Conservation (phyloP, 2,888 invertebrate genomes). For the Ochropleura plecta region DNA sequence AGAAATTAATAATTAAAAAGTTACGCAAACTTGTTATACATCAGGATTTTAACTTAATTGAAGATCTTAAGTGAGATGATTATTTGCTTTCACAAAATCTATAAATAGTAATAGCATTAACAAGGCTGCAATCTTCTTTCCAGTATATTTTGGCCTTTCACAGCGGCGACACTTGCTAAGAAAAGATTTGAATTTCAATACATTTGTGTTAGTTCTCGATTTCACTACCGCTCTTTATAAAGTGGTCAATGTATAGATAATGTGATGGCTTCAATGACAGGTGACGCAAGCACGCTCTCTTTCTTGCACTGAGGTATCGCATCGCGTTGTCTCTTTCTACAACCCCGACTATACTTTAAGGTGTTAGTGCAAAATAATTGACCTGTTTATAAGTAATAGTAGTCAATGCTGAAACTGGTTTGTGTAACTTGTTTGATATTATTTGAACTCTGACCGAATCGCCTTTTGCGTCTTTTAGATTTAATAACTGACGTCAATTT, state of each 20-base stretch:
- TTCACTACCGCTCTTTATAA: slow-evolving; percentile 16
- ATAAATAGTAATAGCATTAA: slow-evolving; percentile 37
- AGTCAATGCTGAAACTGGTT: slow-evolving; percentile 45
- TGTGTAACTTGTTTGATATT: slow-evolving; percentile 48
- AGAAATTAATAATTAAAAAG: slow-evolving; percentile 64
- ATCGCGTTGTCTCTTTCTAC: slow-evolving; percentile 7
- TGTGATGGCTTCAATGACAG: slow-evolving; percentile 26
- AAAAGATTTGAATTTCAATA: neutral
- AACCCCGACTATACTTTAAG: neutral
- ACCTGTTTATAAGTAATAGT: slow-evolving; percentile 43
- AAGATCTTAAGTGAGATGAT: slow-evolving; percentile 54
- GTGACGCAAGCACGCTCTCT: slow-evolving; percentile 6
- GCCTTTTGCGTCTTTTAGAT: slow-evolving; percentile 30
- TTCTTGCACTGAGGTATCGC: slow-evolving; percentile 13
- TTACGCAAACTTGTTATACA: slow-evolving; percentile 65
- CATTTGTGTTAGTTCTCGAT: neutral
- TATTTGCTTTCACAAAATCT: slow-evolving; percentile 65
- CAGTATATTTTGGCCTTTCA: slow-evolving; percentile 4
- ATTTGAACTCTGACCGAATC: slow-evolving; percentile 60
- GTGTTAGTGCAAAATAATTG: slow-evolving; percentile 31
- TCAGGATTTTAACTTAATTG: slow-evolving; percentile 67
- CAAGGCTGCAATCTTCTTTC: slow-evolving; percentile 4
- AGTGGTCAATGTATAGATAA: slow-evolving; percentile 17
- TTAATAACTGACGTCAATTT: slow-evolving; percentile 40
- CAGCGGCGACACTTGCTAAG: neutral